Percentiles rank a stretch among this genome's conserved stretches.
phyloP scores from a whole-genome alignment of 2,888 invertebrate genomes.

The Diploptera punctata region DNA sequence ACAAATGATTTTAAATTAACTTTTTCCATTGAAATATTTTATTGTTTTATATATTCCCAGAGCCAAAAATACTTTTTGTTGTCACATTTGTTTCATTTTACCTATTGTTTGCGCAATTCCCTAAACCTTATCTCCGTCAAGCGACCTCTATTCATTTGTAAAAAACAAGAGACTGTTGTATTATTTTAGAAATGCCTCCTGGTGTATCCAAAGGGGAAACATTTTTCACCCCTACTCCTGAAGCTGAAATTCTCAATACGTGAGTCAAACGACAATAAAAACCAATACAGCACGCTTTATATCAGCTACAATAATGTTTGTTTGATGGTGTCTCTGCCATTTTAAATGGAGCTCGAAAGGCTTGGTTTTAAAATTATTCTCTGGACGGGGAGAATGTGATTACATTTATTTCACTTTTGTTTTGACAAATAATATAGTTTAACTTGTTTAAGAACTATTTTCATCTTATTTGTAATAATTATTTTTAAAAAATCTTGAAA shows the following conservation, averaged over 20 bases:
- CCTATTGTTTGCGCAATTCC: background rate
- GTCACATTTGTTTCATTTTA: too few relatives aligned
- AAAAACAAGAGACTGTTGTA: background rate
- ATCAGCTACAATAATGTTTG: background rate
- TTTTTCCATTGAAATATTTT: too few relatives aligned
- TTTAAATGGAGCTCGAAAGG: background rate
- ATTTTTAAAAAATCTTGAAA: too few relatives aligned
- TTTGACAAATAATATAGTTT: too few relatives aligned
- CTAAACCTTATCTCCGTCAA: background rate
- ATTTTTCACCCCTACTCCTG: background rate
- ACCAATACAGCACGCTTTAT: background rate
- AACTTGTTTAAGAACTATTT: too few relatives aligned
- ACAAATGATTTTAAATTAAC: too few relatives aligned
- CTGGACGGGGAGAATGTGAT: background rate
- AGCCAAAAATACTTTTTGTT: too few relatives aligned
- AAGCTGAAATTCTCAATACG: background rate
- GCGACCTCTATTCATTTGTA: background rate
- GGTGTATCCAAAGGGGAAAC: constrained; percentile 1
- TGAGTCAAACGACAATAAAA: background rate
- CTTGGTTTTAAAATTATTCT: background rate
- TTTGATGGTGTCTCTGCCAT: background rate
- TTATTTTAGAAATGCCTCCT: background rate
- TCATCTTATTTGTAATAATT: too few relatives aligned
- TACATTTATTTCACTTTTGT: background rate
- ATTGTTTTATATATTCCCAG: too few relatives aligned